Conservation (phyloP, 2,888 invertebrate genomes). For the Eupithecia pulchellata region DNA sequence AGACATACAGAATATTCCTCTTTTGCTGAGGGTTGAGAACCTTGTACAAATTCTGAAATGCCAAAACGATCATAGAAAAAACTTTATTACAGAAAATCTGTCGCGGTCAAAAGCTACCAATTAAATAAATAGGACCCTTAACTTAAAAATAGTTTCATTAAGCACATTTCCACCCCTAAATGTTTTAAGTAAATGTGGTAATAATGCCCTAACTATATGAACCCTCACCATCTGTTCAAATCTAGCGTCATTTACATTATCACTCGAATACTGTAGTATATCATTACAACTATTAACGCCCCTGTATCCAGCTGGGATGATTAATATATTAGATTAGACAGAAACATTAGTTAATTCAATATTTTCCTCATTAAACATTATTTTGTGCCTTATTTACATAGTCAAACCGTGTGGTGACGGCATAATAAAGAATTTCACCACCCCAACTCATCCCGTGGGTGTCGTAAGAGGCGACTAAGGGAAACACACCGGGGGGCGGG, state of each 20-base stretch:
- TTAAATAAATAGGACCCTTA: not conserved
- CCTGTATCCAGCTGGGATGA: not conserved
- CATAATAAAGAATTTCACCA: no score
- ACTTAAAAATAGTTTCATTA: not conserved
- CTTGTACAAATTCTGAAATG: no score
- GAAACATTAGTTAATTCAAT: not conserved
- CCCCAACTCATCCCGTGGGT: no score
- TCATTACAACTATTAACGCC: conserved; percentile 11
- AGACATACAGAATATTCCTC: no score
- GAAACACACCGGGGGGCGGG: no score
- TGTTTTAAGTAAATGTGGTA: conserved; percentile 1
- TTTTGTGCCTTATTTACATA: no score
- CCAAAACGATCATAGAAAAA: not conserved
- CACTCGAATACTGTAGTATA: not conserved
- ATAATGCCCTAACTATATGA: not conserved
- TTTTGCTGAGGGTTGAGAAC: no score
- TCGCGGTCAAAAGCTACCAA: not conserved
- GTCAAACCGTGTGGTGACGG: no score
- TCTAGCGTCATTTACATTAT: not conserved
- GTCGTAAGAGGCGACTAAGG: no score
- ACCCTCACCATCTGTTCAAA: conserved; percentile 13
- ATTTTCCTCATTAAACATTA: no score
- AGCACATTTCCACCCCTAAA: not conserved
- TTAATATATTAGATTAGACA: not conserved
- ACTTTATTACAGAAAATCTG: not conserved